phyloP scores from a whole-genome alignment of 2,113 vertebrate genomes.

The Phrynocephalus versicolor region DNA sequence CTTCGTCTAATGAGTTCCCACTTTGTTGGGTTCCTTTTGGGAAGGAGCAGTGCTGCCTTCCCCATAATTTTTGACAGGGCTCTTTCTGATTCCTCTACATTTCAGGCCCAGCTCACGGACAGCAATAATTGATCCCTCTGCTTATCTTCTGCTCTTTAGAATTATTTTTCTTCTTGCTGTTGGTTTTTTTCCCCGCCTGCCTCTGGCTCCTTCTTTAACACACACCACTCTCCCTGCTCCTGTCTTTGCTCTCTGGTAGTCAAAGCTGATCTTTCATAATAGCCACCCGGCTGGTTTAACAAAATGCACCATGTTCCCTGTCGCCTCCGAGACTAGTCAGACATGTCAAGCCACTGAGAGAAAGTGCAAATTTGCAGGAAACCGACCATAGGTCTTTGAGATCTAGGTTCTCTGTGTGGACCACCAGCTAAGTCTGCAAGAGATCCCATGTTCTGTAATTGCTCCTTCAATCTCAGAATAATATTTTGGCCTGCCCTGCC shows the following conservation, averaged over 20 bases:
- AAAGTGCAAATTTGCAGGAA: not conserved
- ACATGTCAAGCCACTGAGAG: not conserved
- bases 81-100: not conserved
- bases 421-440: not conserved
- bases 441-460: not conserved
- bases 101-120: not conserved
- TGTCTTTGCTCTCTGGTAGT: not conserved
- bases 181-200: not conserved
- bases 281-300: not conserved
- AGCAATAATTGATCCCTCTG: not conserved
- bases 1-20: not conserved
- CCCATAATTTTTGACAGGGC: not conserved
- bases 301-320: not conserved
- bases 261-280: not conserved
- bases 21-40: too few species aligned
- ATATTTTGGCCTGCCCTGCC: not conserved
- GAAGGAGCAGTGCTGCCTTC: too few species aligned
- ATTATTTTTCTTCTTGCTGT: not conserved
- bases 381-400: not conserved
- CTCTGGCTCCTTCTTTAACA: not conserved
- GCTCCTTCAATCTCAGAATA: not conserved
- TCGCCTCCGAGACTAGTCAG: not conserved
- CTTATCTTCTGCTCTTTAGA: not conserved
- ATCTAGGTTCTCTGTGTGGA: rapidly evolving
- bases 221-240: not conserved